Conservation (phyloP, 1,140 invertebrate genomes). For the honey bee (Apis mellifera) region Amel_HAv3.1 CM009942.2:3606001-3606500, state of each 20-base stretch:
- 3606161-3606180: no score
- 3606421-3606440: slow-evolving; percentile 1
- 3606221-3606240: not conserved
- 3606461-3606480: not conserved
- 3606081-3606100: no score
- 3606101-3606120: no score
- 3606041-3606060: no score
- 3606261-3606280: not conserved
- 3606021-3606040: no score
- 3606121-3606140: not conserved
- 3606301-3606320: not conserved
- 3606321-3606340: not conserved
- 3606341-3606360: not conserved
- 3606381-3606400: slow-evolving; percentile 6
- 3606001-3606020: no score
- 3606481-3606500: not conserved
- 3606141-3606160: not conserved
- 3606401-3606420: slow-evolving; percentile 4
- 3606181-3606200: not conserved
- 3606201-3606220: not conserved
- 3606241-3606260: not conserved
- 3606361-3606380: slow-evolving; percentile 9
- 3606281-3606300: not conserved
- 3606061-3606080: no score
- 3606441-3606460: not conserved